Conservation (phyloP, 1,140 invertebrate genomes). For the Macrobrachium rosenbergii region DNA sequence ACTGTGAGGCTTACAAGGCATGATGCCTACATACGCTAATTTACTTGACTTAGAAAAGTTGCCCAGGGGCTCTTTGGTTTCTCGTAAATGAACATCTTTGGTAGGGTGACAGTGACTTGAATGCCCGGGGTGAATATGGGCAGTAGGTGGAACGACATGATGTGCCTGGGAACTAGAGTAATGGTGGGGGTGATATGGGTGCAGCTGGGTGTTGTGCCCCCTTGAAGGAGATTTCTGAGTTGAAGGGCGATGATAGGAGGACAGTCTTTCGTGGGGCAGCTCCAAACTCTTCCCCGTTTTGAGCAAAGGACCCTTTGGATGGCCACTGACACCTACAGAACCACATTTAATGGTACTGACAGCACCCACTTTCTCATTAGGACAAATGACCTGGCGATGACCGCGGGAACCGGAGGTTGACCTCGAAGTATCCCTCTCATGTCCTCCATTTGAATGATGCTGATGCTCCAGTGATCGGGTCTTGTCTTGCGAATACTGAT, state of each 20-base stretch:
- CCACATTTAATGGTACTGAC: background rate
- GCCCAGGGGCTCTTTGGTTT: constrained; percentile 26
- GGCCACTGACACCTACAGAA: constrained; percentile 15
- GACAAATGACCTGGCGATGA: background rate
- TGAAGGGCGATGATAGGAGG: constrained; percentile 22
- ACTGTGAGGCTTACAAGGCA: constrained; percentile 23
- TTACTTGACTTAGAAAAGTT: background rate
- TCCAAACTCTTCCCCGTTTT: constrained; percentile 60
- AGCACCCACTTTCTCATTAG: background rate
- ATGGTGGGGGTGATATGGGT: background rate
- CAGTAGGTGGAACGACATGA: background rate
- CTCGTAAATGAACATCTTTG: constrained; percentile 23
- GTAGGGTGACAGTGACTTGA: constrained; percentile 23
- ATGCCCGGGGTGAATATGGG: constrained; percentile 13
- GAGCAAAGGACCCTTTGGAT: constrained; percentile 55
- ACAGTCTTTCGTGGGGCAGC: constrained; percentile 37
- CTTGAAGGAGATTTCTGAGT: background rate
- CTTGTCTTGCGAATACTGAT: constrained; percentile 1
- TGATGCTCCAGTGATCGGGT: constrained; percentile 10
- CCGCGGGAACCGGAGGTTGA: background rate
- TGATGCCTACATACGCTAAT: constrained; percentile 38
- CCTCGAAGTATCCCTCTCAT: background rate
- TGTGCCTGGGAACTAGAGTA: background rate
- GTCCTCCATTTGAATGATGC: background rate
- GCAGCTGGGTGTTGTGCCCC: constrained; percentile 36